These are phyloP conservation scores for cat (Felis catus) DNA, from an alignment of 2,113 vertebrate genomes.

Conservation along the genomic window DNA sequence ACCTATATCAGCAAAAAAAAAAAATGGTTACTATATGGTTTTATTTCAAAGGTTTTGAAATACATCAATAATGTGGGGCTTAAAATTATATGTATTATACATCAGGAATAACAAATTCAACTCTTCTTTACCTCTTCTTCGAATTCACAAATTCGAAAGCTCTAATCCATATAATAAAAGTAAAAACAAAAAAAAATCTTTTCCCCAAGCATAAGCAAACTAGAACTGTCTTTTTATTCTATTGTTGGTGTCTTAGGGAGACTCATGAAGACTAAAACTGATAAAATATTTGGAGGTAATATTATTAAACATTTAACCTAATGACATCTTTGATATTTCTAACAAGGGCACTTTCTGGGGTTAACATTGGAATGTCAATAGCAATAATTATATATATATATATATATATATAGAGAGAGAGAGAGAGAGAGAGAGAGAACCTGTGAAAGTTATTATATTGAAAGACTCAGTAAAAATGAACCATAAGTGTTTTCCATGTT, in stretches of 20 bases:
- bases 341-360: not conserved
- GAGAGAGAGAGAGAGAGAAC: not conserved
- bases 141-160: not conserved
- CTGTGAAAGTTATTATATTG: not conserved
- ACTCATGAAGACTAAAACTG: not conserved
- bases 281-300: not conserved
- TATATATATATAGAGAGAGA: too few species aligned
- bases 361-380: not conserved
- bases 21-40: constrained; percentile 75
- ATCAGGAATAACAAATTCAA: not conserved
- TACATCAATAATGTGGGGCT: constrained; percentile 66
- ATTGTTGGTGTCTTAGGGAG: not conserved
- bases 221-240: not conserved
- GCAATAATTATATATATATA: not conserved
- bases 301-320: constrained; percentile 24
- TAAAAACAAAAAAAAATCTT: not conserved
- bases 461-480: constrained; percentile 37
- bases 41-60: constrained; percentile 81
- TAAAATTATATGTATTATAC: constrained; percentile 73
- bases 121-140: not conserved
- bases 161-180: not conserved
- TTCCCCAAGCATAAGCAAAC: not conserved
- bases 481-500: constrained; percentile 29
- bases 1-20: constrained; percentile 72
- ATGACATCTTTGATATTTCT: constrained; percentile 6